These are phyloP conservation scores for Sycophila texana DNA, from an alignment of 2,888 invertebrate genomes.

Conservation along the genomic window DNA sequence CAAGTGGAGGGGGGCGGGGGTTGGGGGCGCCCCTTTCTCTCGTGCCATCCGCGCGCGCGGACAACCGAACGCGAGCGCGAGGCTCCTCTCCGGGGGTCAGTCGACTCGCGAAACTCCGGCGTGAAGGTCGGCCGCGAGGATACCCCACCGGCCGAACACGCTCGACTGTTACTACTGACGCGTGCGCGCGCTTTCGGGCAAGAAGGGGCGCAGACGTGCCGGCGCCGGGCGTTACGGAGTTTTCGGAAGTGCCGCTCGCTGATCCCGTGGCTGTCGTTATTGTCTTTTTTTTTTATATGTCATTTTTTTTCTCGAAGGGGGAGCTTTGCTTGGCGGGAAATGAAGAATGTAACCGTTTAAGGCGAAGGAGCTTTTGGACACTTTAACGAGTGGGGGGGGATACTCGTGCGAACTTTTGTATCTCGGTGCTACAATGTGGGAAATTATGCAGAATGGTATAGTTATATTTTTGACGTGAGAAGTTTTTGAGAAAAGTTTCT, in stretches of 20 bases:
- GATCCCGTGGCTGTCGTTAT: neutral
- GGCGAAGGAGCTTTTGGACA: neutral
- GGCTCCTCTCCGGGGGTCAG: constrained; percentile 59
- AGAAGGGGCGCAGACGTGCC: neutral
- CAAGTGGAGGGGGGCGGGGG: constrained; percentile 3
- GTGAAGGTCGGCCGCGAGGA: constrained; percentile 58
- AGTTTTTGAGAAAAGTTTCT: constrained; percentile 10
- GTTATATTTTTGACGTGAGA: neutral
- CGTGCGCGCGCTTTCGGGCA: neutral
- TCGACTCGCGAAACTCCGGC: constrained; percentile 66
- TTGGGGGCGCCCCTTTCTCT: constrained; percentile 17
- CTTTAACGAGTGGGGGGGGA: constrained; percentile 5
- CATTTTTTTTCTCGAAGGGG: neutral
- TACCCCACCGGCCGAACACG: neutral
- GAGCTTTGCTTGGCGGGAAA: neutral
- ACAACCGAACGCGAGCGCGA: constrained; percentile 19
- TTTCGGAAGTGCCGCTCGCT: neutral
- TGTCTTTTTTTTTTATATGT: neutral
- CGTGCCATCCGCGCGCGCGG: constrained; percentile 35
- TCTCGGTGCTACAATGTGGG: constrained; percentile 21
- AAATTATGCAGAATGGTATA: constrained; percentile 42
- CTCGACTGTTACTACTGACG: constrained; percentile 1
- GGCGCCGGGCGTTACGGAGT: neutral
- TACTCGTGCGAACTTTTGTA: constrained; percentile 20
- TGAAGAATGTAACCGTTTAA: neutral